These are phyloP conservation scores for Pelagia noctiluca DNA, from an alignment of 30 jellyfish, hydroid and myxozoan species.

Conservation along the genomic window DNA sequence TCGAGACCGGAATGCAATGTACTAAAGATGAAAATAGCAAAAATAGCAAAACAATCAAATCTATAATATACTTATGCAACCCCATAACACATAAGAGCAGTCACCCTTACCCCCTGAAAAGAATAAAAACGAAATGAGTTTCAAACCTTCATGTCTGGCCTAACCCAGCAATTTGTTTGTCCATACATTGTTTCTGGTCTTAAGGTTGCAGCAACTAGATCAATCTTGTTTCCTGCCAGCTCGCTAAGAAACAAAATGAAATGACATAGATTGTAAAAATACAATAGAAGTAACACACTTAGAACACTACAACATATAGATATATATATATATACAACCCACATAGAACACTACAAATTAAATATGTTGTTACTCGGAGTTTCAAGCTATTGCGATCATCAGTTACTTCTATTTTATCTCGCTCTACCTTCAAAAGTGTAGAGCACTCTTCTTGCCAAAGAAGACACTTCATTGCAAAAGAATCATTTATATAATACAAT, in stretches of 20 bases:
- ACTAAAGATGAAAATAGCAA: slow-evolving; percentile 51
- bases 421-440: too few species aligned
- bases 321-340: too few species aligned
- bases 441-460: too few species aligned
- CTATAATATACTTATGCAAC: not conserved
- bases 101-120: not conserved
- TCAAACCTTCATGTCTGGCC: slow-evolving; percentile 94
- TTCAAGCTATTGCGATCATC: too few species aligned
- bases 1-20: slow-evolving; percentile 84
- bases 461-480: too few species aligned
- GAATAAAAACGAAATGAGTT: not conserved
- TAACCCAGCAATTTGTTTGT: slow-evolving; percentile 97
- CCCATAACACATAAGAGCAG: not conserved
- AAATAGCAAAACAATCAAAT: not conserved
- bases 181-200: slow-evolving; percentile 99
- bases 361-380: too few species aligned
- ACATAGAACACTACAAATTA: too few species aligned
- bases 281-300: not conserved
- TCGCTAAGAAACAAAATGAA: slow-evolving; percentile 52
- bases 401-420: too few species aligned
- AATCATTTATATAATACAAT: too few species aligned
- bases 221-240: slow-evolving; percentile 84
- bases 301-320: not conserved
- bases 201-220: slow-evolving; percentile 94
- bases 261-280: not conserved